Evolutionary conservation across 2,113 vertebrate genomes (phyloP), one percentile per base, ranked within the genome.

Genomic region (Numenius arquata): DNA sequence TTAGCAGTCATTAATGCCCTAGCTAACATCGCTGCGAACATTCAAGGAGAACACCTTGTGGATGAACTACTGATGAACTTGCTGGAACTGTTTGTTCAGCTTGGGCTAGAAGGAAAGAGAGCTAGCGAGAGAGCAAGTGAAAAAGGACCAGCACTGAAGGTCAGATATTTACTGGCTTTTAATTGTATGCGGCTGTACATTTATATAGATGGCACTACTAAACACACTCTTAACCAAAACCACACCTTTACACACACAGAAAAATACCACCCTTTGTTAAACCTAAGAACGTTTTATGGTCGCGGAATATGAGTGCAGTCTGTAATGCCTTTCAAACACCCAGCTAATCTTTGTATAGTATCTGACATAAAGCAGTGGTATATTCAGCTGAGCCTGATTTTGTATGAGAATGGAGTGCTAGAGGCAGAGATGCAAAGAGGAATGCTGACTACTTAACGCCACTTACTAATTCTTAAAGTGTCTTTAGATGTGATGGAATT

Each of bases 11-110:
- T 99, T 92, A 99, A 99, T 1, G 99, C 99, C 71, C 97, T 99
- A 78, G 99, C 99, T 79, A 99, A 99, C 97, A 99, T 99, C 0
- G 99, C 99, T 11, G 99, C 99, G 92, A 99, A 99, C 97, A 99
- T 99, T 91, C 99, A 99, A 97, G 99, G 98, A 8, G 99, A 99
- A 81, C 99, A 98, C 62, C 98, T 99, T 30, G 99, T 99, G 97
- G 99, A 99, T 8, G 99, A 99, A 89, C 98, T 99, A 34, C 98
- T 99, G 94, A 99, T 99, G 93, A 99, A 99, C 97, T 96, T 99
- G 92, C 98, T 99, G 97, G 99, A 99, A 40, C 97, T 99, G 76
- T 99, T 99, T 97, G 99, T 99, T 79, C 99, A 99, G 96, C 98
- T 99, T 62, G 99, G 99, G n/a, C 98, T 99, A 41, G 99, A 99